phyloP scores from a whole-genome alignment of 37 sponge, comb jelly and placozoan genomes.

The Ephydatia muelleri region DNA sequence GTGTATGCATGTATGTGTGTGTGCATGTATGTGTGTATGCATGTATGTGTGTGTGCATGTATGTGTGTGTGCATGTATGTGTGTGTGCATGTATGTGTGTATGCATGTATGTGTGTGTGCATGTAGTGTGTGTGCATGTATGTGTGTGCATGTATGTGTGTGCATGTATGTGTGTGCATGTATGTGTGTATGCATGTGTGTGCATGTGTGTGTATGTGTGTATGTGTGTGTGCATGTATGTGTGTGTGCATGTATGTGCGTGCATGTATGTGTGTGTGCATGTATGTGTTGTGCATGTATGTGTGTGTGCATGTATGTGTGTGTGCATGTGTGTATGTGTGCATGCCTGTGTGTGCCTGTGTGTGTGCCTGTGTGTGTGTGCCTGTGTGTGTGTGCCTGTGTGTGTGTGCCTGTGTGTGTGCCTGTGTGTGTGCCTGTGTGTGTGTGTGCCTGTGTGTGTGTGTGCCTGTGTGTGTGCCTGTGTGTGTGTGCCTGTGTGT shows the following conservation, averaged over 20 bases:
- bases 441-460: too few species aligned
- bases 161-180: slow-evolving; percentile 11
- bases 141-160: slow-evolving; percentile 23
- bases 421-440: too few species aligned
- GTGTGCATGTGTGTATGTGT: too few species aligned
- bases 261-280: background rate
- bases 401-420: too few species aligned
- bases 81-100: slow-evolving; percentile 29
- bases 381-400: too few species aligned
- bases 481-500: background rate
- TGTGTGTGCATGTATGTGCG: background rate
- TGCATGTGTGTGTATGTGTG: slow-evolving; percentile 7
- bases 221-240: background rate
- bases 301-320: slow-evolving; percentile 2
- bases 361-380: background rate
- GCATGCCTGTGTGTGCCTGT: background rate
- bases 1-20: background rate
- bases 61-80: background rate
- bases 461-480: background rate
- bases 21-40: background rate
- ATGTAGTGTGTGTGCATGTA: too few species aligned
- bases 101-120: background rate
- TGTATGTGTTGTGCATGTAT: too few species aligned
- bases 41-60: too few species aligned
- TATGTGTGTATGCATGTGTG: background rate